Percentiles rank a stretch among this genome's conserved stretches.
These are phyloP conservation scores for Pandemis cinnamomeana DNA, from an alignment of 2,888 invertebrate genomes.

Conservation along the genomic window DNA sequence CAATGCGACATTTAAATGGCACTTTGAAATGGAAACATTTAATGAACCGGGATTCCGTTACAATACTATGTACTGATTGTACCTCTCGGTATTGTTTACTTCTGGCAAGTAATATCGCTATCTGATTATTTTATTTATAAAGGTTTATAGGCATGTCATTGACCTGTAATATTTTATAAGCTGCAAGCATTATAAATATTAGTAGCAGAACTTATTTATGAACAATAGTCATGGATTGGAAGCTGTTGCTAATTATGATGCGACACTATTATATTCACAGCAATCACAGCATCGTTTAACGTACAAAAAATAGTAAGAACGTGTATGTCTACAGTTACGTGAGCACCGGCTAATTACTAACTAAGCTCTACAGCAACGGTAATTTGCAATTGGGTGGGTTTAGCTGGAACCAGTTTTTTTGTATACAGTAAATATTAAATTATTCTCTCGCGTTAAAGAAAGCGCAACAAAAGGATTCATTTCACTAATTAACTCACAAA, in stretches of 20 bases:
- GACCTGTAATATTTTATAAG: background rate
- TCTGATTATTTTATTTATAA: background rate
- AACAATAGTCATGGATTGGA: too few species aligned
- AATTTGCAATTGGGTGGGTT: constrained; percentile 40
- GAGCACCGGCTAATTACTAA: constrained; percentile 42
- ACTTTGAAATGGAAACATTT: background rate
- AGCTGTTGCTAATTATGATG: constrained; percentile 2
- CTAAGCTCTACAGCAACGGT: constrained; percentile 42
- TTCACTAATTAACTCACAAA: constrained; percentile 45
- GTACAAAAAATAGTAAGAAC: constrained; percentile 33
- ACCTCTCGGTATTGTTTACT: constrained; percentile 8
- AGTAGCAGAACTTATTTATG: too few species aligned
- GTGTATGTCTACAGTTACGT: constrained; percentile 40
- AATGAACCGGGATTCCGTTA: constrained; percentile 7
- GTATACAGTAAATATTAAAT: constrained; percentile 33
- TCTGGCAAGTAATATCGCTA: background rate
- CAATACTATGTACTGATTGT: background rate
- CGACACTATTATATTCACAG: constrained; percentile 18
- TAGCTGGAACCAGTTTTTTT: constrained; percentile 42
- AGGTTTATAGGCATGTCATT: background rate
- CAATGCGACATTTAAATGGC: background rate
- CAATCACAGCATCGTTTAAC: constrained; percentile 22
- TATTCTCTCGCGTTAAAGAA: constrained; percentile 42
- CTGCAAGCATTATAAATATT: too few species aligned
- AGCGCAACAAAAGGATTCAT: constrained; percentile 45